These are phyloP conservation scores for Ceratoteleas bidentatus DNA, from an alignment of 1,140 invertebrate species.

Conservation along the genomic window DNA sequence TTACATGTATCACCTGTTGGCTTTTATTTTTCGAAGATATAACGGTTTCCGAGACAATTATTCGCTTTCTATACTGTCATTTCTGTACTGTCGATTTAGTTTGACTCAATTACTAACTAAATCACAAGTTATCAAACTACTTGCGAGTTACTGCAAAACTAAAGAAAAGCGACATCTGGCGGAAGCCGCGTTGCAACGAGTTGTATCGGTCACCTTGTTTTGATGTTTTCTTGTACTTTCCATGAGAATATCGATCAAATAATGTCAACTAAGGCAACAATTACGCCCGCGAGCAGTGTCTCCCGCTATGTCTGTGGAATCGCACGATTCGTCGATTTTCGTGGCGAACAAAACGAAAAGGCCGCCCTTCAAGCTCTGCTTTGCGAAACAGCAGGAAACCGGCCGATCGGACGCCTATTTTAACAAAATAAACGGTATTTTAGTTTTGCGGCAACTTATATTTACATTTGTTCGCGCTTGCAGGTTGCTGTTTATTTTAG, in stretches of 20 bases:
- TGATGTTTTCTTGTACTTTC: constrained; percentile 35
- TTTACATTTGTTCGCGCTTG: background rate
- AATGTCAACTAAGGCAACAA: constrained; percentile 34
- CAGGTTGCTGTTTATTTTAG: background rate
- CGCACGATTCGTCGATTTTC: constrained; percentile 34
- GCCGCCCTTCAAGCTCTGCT: constrained; percentile 75
- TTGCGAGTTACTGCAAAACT: too few relatives aligned
- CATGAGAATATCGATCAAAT: constrained; percentile 73
- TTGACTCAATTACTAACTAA: too few relatives aligned
- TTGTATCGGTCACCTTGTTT: constrained; percentile 5
- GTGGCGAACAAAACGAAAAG: constrained; percentile 49
- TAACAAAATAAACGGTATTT: constrained; percentile 69
- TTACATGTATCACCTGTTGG: constrained; percentile 11
- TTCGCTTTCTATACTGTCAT: too few relatives aligned
- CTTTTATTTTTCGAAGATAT: too few relatives aligned
- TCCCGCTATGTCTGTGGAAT: constrained; percentile 48
- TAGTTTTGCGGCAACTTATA: background rate
- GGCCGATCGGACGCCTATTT: constrained; percentile 70
- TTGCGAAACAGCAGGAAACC: constrained; percentile 70
- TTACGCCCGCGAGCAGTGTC: constrained; percentile 6
- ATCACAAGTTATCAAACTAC: too few relatives aligned
- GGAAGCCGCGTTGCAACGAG: background rate
- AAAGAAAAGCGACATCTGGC: background rate
- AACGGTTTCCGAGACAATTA: too few relatives aligned
- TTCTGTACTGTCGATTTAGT: background rate